These are phyloP conservation scores for Indicator indicator DNA, from an alignment of 2,113 vertebrate species.

Conservation along the genomic window DNA sequence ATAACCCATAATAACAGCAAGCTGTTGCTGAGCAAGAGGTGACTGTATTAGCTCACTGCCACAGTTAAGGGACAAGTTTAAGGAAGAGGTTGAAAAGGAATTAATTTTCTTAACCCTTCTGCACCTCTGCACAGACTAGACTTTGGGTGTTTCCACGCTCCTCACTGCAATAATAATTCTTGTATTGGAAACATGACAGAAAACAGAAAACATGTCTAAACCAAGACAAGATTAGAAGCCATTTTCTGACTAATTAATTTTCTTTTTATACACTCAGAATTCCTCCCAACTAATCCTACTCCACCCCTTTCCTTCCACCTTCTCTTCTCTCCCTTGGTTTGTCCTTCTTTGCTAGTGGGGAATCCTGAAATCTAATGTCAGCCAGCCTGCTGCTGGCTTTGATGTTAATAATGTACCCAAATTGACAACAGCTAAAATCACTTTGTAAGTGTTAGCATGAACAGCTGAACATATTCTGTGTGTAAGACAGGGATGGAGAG, in stretches of 20 bases:
- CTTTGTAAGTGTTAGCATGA: conserved; percentile 58
- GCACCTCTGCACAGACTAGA: not conserved
- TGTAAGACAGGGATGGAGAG: not conserved
- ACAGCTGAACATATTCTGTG: conserved; percentile 40
- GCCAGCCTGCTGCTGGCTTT: conserved; percentile 15
- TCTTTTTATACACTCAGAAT: not conserved
- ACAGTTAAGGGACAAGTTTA: not conserved
- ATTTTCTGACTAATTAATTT: not conserved
- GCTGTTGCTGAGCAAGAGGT: conserved; percentile 4
- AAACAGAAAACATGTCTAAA: too few relatives aligned
- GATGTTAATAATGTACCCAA: conserved; percentile 68
- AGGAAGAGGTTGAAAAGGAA: not conserved
- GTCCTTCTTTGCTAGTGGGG: not conserved
- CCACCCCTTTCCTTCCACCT: not conserved
- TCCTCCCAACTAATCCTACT: not conserved
- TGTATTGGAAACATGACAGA: not conserved
- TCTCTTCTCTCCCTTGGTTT: not conserved
- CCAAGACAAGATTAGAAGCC: too few relatives aligned
- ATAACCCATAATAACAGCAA: conserved; percentile 34
- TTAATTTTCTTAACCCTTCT: not conserved
- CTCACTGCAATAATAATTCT: not conserved
- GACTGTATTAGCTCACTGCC: not conserved
- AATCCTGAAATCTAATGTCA: conserved; percentile 32
- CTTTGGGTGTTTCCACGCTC: not conserved
- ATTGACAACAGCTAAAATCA: conserved; percentile 65